Base-by-base conservation (phyloP, 2,888 invertebrate species). In the Uropetala carovei region DNA sequence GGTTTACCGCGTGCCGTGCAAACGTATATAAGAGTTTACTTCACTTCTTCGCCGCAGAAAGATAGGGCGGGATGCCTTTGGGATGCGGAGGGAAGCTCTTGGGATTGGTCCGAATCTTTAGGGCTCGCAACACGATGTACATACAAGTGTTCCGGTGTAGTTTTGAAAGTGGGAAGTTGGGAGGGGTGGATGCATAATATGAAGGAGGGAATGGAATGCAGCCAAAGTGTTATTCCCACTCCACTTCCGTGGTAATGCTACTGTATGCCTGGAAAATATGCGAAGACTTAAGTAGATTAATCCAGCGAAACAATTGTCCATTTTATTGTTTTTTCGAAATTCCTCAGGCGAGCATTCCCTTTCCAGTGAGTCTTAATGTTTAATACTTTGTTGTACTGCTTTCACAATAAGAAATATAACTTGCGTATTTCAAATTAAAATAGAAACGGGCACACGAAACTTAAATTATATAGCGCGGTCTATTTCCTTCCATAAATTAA, bases 101-200 rank as follows among this genome's bases (percentile, higher is more conserved):
- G 75, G 75, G 75, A 75, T 75, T 75, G 75, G 75, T 75, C 27
- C 22, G 75, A 75, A 75, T 75, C 75, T 75, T 75, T 75, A 75
- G 75, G 75, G 75, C 27, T 75, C 75, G 75, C 75, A 75, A 75
- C 75, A 75, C 75, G 18, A 22, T 22, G 22, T 14, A 75, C 75
- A 75, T 75, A 75, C 75, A 75, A 75, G 75, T 75, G 75, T 75
- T 75, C n/a, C 27, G 68, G 68, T 22, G 68, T 14, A 5, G 22
- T 5, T 5, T 8, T 22, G 22, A 27, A 16, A 27, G 75, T 0
- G 68, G 22, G 18, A 22, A 18, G 22, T 18, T 10, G 22, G 68
- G n/a, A 43, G 43, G n/a, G n/a, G n/a, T n/a, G n/a, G n/a, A 43
- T 43, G 43, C 43, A 43, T 43, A 43, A 3, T 1, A 43, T 1